Percentiles rank a stretch among this genome's conserved stretches.
Conservation (phyloP, 2,888 invertebrate genomes). For the Tinea semifulvella region DNA sequence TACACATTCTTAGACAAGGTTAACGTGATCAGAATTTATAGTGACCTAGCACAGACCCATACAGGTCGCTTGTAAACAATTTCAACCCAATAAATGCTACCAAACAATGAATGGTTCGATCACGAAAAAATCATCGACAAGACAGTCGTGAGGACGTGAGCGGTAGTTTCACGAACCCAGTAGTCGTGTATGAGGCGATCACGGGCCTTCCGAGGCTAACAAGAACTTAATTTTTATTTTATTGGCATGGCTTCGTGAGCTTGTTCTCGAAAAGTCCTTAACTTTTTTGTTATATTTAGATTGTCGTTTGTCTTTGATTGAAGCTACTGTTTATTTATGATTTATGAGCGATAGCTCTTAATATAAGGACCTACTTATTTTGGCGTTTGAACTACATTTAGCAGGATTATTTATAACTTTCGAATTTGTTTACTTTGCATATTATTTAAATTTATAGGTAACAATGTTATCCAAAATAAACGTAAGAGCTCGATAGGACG, state of each 20-base stretch:
- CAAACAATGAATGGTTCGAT: constrained; percentile 61
- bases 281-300: background rate
- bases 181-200: constrained; percentile 40
- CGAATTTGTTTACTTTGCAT: too few species aligned
- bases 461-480: too few species aligned
- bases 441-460: too few species aligned
- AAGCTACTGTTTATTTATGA: background rate
- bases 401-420: too few species aligned
- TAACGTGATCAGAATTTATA: constrained; percentile 36
- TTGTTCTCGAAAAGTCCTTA: constrained; percentile 10
- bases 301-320: background rate
- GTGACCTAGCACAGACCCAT: constrained; percentile 25
- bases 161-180: constrained; percentile 41
- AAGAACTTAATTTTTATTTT: constrained; percentile 18
- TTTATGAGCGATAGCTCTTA: too few species aligned
- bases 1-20: background rate
- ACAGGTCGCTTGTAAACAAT: constrained; percentile 44
- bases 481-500: too few species aligned
- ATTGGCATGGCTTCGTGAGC: constrained; percentile 18
- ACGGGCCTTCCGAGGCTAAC: constrained; percentile 14
- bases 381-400: too few species aligned
- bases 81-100: constrained; percentile 59
- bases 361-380: too few species aligned
- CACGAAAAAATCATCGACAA: constrained; percentile 66
- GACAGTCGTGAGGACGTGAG: constrained; percentile 59